Base-by-base conservation (phyloP, 2,888 invertebrate species). In the Thecophora atra region DNA sequence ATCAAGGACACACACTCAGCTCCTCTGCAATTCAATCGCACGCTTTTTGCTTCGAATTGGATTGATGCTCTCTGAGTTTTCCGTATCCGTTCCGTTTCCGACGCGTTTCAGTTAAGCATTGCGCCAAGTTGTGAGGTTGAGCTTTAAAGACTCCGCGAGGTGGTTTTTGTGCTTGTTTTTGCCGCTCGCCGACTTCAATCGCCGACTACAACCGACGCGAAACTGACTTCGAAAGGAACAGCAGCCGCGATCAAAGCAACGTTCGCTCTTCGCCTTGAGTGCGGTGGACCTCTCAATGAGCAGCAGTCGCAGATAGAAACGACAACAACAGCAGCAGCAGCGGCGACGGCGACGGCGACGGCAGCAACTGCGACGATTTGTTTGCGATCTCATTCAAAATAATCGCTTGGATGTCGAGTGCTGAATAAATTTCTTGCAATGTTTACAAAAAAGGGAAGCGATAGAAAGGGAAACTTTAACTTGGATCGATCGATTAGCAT, bases 391-490 rank as follows among this genome's bases (percentile, higher is more conserved):
- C 17, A 67, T 56, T 67, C 54, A 56, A 44, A 42, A 17, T 26
- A 68, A 68, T 68, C 58, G 68, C 58, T 68, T 58, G 68, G 68
- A 68, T 58, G 58, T 68, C 58, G 42, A 56, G 58, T 58, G 58
- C n/a, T 58, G 44, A 58, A 44, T 44, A 24, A 68, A 44, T 60
- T 60, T 5, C 47, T 47, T 11, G 17, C 13, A 8, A 47, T 17
- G 5, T 47, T 5, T 5, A 17, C 11, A 2, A 5, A 47, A 11
- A 47, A 4, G 17, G n/a, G n/a, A 44, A 44, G 13, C 7, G 13
- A 44, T 11, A 44, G 13, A 44, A 44, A 44, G 13, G 13, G 13
- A 44, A 44, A 44, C 13, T 44, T 44, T 13, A 44, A 13, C 44
- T 13, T 11, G 44, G 13, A 44, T 13, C 44, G 8, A 13, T n/a